Percentiles rank a stretch among this genome's conserved stretches.
These are phyloP conservation scores for Chanos chanos DNA, from an alignment of 2,797 vertebrate species.

Conservation along the genomic window DNA sequence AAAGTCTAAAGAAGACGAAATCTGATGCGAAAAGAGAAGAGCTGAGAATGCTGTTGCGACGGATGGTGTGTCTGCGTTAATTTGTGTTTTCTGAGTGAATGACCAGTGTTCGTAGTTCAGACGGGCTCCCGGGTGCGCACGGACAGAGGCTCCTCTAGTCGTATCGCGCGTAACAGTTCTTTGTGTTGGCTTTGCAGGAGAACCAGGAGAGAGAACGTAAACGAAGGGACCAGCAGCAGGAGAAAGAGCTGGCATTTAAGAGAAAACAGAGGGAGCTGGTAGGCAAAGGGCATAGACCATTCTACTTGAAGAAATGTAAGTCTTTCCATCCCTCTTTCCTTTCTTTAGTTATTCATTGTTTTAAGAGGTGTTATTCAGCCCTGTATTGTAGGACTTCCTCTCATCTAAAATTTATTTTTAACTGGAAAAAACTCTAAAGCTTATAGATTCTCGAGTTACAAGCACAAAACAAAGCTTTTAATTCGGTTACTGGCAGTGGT, in stretches of 20 bases:
- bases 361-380: not conserved
- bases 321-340: not conserved
- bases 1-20: slow-evolving; percentile 74
- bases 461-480: no score
- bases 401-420: no score
- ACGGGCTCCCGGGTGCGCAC: no score
- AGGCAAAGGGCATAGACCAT: slow-evolving; percentile 78
- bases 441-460: no score
- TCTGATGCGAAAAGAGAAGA: slow-evolving; percentile 61
- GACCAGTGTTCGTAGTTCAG: no score
- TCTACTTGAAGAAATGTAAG: slow-evolving; percentile 90
- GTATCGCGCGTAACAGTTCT: no score
- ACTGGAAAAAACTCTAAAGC: no score
- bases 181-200: slow-evolving; percentile 62
- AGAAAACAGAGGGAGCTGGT: slow-evolving; percentile 76
- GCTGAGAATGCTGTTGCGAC: slow-evolving; percentile 79
- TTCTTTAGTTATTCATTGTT: not conserved
- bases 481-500: no score
- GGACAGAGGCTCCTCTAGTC: no score
- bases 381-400: no score
- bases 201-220: slow-evolving; percentile 81
- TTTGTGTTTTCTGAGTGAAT: not conserved
- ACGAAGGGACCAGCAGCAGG: slow-evolving; percentile 67
- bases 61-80: slow-evolving; percentile 73
- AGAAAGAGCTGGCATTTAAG: slow-evolving; percentile 79